These are phyloP conservation scores for Dendronephthya gigantea DNA, from an alignment of 64 coral and sea anemone species.

Conservation along the genomic window DNA sequence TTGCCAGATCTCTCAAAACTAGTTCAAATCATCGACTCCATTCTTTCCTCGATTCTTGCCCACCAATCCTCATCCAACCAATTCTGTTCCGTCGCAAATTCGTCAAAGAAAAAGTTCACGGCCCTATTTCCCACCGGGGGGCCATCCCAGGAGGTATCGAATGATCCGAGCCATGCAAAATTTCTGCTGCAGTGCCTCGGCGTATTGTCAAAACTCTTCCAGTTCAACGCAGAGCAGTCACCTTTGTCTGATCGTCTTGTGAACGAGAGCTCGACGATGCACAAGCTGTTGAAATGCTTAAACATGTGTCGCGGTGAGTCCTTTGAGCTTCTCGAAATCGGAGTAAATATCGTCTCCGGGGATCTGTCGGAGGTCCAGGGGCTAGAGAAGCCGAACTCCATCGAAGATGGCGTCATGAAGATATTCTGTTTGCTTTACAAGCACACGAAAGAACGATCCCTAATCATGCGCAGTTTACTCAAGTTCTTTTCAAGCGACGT, in stretches of 20 bases:
- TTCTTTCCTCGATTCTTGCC: neutral
- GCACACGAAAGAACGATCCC: slow-evolving; percentile 20
- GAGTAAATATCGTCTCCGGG: neutral
- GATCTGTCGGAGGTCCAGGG: slow-evolving; percentile 6
- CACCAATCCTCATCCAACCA: neutral
- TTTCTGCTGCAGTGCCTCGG: neutral
- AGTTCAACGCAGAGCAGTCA: neutral
- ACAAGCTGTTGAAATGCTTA: neutral
- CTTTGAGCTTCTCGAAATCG: slow-evolving; percentile 1
- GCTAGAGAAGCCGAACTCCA: slow-evolving; percentile 36
- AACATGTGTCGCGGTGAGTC: neutral
- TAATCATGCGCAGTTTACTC: neutral
- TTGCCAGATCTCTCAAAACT: neutral
- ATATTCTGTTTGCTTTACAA: slow-evolving; percentile 51
- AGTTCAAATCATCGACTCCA: neutral
- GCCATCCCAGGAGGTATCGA: neutral
- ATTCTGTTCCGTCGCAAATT: neutral
- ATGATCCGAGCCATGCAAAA: neutral
- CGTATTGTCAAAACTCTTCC: neutral
- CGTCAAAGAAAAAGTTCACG: neutral
- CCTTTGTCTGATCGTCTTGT: neutral
- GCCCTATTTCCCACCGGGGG: neutral
- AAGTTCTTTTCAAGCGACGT: neutral
- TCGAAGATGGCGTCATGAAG: slow-evolving; percentile 77
- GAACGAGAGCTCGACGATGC: neutral